A percentile compares a stretch with the other conserved stretches of the same genome.
These are phyloP conservation scores for Donacobius atricapilla DNA, from an alignment of 2,113 vertebrate species.

Conservation along the genomic window DNA sequence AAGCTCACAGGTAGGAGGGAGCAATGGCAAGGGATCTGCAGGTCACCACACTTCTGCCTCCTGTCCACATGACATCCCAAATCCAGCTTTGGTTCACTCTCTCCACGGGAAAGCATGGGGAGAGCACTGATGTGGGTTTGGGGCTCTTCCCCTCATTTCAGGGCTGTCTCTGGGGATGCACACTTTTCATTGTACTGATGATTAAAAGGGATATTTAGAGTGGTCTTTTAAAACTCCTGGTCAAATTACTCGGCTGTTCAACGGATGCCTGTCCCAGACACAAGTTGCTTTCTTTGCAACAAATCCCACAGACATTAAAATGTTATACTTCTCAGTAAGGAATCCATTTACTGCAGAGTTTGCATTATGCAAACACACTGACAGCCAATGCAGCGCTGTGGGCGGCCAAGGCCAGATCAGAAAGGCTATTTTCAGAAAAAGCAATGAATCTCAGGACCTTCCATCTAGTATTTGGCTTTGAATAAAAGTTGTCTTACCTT, in stretches of 20 bases:
- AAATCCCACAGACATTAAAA: neutral
- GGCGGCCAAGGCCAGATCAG: neutral
- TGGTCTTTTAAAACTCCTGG: neutral
- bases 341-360: neutral
- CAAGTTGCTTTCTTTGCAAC: neutral
- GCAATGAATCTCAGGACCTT: neutral
- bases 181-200: neutral
- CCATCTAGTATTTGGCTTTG: neutral
- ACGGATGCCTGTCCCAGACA: neutral
- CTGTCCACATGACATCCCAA: neutral
- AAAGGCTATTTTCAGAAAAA: constrained; percentile 1
- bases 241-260: neutral
- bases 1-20: neutral
- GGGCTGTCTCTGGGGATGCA: neutral
- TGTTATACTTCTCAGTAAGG: neutral
- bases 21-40: neutral
- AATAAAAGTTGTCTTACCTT: neutral
- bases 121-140: neutral
- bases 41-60: neutral
- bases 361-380: neutral
- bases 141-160: neutral
- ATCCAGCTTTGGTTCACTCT: neutral
- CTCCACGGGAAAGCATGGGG: neutral
- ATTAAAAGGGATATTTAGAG: neutral
- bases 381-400: neutral